These are phyloP conservation scores for Drosophila pandora DNA, from an alignment of 1,140 invertebrate species.

Conservation along the genomic window DNA sequence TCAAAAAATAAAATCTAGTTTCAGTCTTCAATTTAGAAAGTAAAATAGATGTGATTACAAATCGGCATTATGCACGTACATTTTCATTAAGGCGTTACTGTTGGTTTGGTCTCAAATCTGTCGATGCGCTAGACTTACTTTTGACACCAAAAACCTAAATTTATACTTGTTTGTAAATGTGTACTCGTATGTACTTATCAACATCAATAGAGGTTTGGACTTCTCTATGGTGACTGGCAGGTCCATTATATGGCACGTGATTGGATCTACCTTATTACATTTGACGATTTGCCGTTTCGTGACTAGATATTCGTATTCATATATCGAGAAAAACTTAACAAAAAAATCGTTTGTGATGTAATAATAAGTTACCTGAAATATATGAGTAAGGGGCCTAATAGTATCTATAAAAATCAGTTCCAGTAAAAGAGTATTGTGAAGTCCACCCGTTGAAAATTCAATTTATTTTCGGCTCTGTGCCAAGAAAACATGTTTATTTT, in stretches of 20 bases:
- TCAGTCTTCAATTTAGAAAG: not conserved
- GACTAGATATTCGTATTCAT: not conserved
- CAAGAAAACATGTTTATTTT: constrained; percentile 20
- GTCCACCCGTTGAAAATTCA: not conserved
- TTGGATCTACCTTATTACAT: not conserved
- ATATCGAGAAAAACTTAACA: not conserved
- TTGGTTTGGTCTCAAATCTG: constrained; percentile 3
- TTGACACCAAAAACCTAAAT: constrained; percentile 34
- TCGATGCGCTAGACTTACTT: constrained; percentile 30
- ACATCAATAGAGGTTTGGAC: constrained; percentile 17
- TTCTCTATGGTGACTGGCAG: constrained; percentile 2
- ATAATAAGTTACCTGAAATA: not conserved
- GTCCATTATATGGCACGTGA: not conserved
- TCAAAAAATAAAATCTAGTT: too few species aligned
- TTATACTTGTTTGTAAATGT: not conserved
- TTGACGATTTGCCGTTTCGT: not conserved
- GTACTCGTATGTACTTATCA: constrained; percentile 3
- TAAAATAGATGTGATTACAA: not conserved
- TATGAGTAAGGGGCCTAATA: not conserved
- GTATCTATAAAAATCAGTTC: not conserved
- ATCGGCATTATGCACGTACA: too few species aligned
- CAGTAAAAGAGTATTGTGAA: not conserved
- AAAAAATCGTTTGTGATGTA: not conserved
- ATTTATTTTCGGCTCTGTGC: not conserved
- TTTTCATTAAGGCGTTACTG: constrained; percentile 10